Base-by-base conservation (phyloP, 1,140 invertebrate genomes). In the Drosophila takahashii region DNA sequence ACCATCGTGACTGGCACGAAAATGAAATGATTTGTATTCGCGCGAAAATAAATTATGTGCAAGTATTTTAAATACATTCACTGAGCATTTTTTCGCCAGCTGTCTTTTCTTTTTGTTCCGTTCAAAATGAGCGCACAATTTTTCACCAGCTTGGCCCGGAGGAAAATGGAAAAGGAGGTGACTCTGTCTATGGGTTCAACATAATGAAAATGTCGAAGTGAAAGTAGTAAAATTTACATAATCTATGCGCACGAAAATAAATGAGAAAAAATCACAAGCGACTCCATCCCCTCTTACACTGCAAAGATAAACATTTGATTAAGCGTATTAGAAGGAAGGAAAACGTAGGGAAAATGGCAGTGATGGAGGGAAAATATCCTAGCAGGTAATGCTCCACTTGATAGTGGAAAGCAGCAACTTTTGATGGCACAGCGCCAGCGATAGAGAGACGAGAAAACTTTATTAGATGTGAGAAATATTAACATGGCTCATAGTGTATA, bases 211-310 rank as follows among this genome's bases (percentile, higher is more conserved):
- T 89, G 84, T 87, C 84, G 85, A 87, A 84, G 84, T 89, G 79
- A 87, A 87, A 87, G 84, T 87, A 87, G 84, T 87, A 87, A 87
- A 87, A 87, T 87, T 87, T 87, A 65, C 84, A 87, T 87, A 87
- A 87, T 87, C 84, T 87, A 87, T 87, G 84, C 85, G 79, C 84
- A 77, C 79, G 79, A 84, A 89, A 89, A 87, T 89, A 87, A 87
- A 87, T 89, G 76, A 79, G 76, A 89, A 89, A 83, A 78, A 89
- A 84, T 83, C 79, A 73, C 26, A 74, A 78, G 42, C 32, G n/a
- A 8, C 16, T 32, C 2, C 10, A 1, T n/a, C 3, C 42, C 5
- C 22, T n/a, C 42, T 16, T 34, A 11, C 64, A 47, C 64, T 16
- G 34, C 50, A 71, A 87, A 87, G 83, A 86, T 86, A 86, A 86